Conservation (phyloP, 2,113 vertebrate species). For the Ginglymostoma cirratum region DNA sequence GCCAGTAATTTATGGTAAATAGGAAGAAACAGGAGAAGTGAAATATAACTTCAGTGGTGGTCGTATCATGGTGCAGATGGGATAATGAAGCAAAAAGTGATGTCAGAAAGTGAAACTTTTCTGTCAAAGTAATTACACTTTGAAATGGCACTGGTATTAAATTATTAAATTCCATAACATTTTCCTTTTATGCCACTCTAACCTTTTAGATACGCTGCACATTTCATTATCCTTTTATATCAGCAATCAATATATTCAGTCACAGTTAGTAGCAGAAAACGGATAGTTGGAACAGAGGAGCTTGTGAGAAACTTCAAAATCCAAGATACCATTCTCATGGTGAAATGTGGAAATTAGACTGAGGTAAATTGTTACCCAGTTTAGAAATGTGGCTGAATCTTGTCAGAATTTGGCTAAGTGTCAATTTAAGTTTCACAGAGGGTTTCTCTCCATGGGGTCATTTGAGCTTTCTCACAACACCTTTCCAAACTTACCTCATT, state of each 20-base stretch:
- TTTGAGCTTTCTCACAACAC: no score
- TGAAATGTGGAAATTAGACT: not conserved
- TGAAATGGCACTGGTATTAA: not conserved
- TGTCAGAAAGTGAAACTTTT: not conserved
- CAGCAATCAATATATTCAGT: not conserved
- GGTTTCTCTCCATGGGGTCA: no score
- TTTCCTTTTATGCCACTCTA: not conserved
- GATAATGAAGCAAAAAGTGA: not conserved
- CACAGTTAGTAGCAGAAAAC: not conserved
- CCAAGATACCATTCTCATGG: not conserved
- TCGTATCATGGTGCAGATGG: not conserved
- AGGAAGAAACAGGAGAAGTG: not conserved
- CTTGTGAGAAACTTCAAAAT: not conserved
- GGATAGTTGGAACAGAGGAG: not conserved
- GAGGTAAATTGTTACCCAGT: not conserved
- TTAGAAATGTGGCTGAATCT: not conserved
- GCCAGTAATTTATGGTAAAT: not conserved
- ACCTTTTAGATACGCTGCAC: not conserved
- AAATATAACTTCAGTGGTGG: not conserved
- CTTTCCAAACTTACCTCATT: no score
- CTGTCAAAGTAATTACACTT: not conserved
- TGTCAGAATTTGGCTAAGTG: no score
- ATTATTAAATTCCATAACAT: not conserved
- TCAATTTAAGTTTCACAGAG: no score
- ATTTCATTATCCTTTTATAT: constrained; percentile 21